Evolutionary conservation across 2,888 invertebrate genomes (phyloP).

Genomic region (Aspidapion aeneum): DNA sequence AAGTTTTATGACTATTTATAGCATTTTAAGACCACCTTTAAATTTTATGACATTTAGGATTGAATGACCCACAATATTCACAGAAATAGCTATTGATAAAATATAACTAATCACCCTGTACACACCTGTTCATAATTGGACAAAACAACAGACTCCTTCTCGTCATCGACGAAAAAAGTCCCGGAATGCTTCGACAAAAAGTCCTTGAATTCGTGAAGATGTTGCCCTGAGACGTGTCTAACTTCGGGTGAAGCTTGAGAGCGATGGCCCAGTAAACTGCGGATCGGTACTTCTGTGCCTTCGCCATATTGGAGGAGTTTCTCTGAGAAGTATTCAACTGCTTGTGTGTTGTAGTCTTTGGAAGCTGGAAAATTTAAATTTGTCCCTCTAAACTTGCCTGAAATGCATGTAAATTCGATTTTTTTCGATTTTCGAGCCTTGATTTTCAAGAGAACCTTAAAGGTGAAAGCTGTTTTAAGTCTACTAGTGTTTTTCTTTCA

Average conservation of each 20-base stretch:
- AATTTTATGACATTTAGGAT: too few relatives aligned
- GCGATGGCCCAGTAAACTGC: conserved; percentile 89
- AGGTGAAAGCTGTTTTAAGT: too few relatives aligned
- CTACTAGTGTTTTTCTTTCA: too few relatives aligned
- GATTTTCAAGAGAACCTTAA: too few relatives aligned
- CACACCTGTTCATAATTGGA: conserved; percentile 49
- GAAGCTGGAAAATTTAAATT: conserved; percentile 59
- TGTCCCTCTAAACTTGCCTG: too few relatives aligned
- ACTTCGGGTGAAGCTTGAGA: conserved; percentile 86
- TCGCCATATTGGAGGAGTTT: conserved; percentile 95
- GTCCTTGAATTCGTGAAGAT: conserved; percentile 87
- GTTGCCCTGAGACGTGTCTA: conserved; percentile 91
- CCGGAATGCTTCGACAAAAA: conserved; percentile 83
- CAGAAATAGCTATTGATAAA: too few relatives aligned
- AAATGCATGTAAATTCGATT: too few relatives aligned
- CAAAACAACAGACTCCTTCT: conserved; percentile 74
- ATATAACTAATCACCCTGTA: too few relatives aligned
- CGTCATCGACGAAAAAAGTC: conserved; percentile 81
- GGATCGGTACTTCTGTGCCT: conserved; percentile 94
- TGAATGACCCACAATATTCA: too few relatives aligned
- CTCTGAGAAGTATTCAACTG: conserved; percentile 95
- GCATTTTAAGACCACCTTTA: too few relatives aligned
- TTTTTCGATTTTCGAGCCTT: too few relatives aligned
- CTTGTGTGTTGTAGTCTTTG: conserved; percentile 91
- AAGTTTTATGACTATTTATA: too few relatives aligned